phyloP scores from a whole-genome alignment of 2,797 vertebrate genomes.

The Galago senegalensis region DNA sequence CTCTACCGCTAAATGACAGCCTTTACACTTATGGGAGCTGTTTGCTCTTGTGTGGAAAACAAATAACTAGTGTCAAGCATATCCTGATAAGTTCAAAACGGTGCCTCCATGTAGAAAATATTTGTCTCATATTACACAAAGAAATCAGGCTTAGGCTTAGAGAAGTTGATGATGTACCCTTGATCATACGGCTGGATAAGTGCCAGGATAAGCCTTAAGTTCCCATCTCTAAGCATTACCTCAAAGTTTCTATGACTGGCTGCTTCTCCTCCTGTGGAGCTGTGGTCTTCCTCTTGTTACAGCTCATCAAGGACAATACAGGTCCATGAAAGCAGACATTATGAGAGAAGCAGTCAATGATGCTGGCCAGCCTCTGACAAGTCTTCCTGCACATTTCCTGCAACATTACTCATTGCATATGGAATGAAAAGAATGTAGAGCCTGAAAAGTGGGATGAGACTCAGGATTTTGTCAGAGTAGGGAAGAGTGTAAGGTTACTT shows the following conservation, averaged over 20 bases:
- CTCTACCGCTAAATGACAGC: not conserved
- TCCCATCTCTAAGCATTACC: not conserved
- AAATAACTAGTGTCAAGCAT: not conserved
- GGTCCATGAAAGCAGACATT: not conserved
- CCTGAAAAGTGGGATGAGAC: not conserved
- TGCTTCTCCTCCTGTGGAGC: not conserved
- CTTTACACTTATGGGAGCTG: not conserved
- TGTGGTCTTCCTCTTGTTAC: not conserved
- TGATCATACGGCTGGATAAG: not conserved
- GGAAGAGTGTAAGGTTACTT: not conserved
- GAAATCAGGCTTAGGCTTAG: not conserved
- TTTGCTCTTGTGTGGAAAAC: not conserved
- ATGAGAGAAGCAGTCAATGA: not conserved
- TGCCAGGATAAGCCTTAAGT: not conserved
- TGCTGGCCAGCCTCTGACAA: not conserved
- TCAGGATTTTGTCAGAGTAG: not conserved
- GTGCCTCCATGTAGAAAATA: rapidly evolving
- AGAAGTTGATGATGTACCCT: not conserved
- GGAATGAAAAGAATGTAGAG: not conserved
- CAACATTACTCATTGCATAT: not conserved
- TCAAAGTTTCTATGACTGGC: not conserved
- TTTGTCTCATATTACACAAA: not conserved
- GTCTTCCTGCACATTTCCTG: not conserved
- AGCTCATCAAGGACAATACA: not conserved
- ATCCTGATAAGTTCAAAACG: not conserved